Conservation (phyloP, 2,797 vertebrate genomes). For the Oreonectes daqikongensis region DNA sequence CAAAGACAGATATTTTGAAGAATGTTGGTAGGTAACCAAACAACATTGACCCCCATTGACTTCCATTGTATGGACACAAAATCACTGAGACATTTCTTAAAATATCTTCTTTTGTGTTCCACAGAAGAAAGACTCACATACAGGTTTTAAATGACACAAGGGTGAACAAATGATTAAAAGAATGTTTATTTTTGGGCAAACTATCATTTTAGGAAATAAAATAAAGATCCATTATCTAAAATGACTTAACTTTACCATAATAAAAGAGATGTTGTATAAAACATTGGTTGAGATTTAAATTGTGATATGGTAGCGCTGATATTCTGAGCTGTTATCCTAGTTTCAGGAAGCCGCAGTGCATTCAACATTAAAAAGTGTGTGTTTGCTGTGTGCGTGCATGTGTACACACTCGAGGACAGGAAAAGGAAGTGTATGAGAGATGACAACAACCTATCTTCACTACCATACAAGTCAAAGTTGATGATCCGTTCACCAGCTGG, state of each 20-base stretch:
- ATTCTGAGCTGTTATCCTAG: constrained; percentile 1
- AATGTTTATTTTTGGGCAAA: neutral
- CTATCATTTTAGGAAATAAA: neutral
- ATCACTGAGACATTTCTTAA: no score
- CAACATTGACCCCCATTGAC: no score
- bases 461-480: constrained; percentile 4
- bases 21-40: no score
- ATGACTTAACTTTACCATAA: neutral
- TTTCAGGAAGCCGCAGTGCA: neutral
- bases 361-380: neutral
- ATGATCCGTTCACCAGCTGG: constrained; percentile 33
- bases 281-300: neutral
- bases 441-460: constrained; percentile 42
- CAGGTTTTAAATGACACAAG: neutral
- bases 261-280: neutral
- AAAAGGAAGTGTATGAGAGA: constrained; percentile 51
- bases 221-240: no score
- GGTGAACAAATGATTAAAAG: neutral
- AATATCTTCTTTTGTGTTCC: neutral
- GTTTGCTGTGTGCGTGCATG: constrained; percentile 7
- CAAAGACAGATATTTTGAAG: no score
- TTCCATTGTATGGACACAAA: no score
- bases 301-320: constrained; percentile 20
- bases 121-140: neutral
- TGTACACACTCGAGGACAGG: constrained; percentile 35